These are phyloP conservation scores for Nebria ingens DNA, from an alignment of 1,140 invertebrate genomes.

Conservation along the genomic window DNA sequence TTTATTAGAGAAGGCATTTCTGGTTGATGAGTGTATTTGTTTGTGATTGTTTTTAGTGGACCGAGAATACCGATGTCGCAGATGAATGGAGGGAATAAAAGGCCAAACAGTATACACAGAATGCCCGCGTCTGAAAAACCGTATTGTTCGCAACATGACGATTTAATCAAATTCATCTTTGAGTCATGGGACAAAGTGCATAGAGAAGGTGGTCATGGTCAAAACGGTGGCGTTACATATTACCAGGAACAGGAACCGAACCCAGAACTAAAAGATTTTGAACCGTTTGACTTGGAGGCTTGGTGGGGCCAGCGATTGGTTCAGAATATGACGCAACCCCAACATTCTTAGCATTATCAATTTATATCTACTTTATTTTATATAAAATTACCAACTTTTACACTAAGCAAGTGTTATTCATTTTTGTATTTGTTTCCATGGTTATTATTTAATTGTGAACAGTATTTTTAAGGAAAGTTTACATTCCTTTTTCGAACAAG, in stretches of 20 bases:
- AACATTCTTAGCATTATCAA: constrained; percentile 3
- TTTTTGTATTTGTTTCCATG: background rate
- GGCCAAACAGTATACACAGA: constrained; percentile 18
- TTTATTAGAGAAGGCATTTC: too few relatives aligned
- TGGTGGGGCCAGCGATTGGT: constrained; percentile 68
- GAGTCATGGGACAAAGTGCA: constrained; percentile 32
- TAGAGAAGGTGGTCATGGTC: constrained; percentile 19
- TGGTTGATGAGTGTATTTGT: too few relatives aligned
- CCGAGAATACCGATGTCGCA: constrained; percentile 26
- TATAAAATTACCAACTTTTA: background rate
- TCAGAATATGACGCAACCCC: background rate
- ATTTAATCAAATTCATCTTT: constrained; percentile 31
- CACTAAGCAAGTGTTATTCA: background rate
- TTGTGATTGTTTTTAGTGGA: constrained; percentile 22
- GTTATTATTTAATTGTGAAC: background rate
- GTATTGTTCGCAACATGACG: constrained; percentile 28
- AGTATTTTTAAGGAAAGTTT: constrained; percentile 5
- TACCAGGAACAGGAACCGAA: constrained; percentile 64
- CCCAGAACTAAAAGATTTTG: constrained; percentile 60
- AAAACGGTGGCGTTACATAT: constrained; percentile 10
- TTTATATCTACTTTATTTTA: background rate
- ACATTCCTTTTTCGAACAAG: constrained; percentile 5
- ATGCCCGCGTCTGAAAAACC: constrained; percentile 22
- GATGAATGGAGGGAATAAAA: constrained; percentile 26
- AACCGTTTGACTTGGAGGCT: constrained; percentile 75